Evolutionary conservation across 1,140 invertebrate genomes (phyloP), one percentile per base, ranked within the genome.

Genomic region (Phthorimaea operculella): DNA sequence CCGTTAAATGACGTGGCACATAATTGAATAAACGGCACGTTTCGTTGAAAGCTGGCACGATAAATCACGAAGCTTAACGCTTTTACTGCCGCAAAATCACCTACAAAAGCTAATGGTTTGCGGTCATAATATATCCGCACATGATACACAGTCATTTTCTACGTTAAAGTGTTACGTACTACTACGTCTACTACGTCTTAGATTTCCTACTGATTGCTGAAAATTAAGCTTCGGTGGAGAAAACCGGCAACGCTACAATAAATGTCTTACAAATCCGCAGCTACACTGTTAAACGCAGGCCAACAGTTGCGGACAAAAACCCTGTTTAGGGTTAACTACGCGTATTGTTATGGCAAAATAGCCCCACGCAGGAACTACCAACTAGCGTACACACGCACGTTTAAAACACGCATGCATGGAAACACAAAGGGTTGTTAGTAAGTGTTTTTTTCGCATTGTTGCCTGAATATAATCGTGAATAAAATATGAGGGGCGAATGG

Each of bases 1-100:
- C 36, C 36, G 36, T 39, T 10, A 39, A 39, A 10, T 12, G 36
- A 39, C 36, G 36, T n/a, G 36, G 36, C 36, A 39, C 10, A 10
- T 57, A 55, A 61, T 61, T 52, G 59, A 61, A 57, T 57, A 47
- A 52, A 61, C 55, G 57, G 54, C 51, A 18, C 11, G 33, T 57
- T 57, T 54, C 51, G 16, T 42, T 60, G 52, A 55, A 55, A 33
- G 42, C 54, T 10, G 42, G 48, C 28, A 54, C 44, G 42, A 58
- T 58, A 58, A 58, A 58, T 58, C 57, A 58, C 51, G 36, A 10
- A 16, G 48, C 17, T 34, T 14, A 57, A 44, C 9, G 45, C 36
- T 56, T 60, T 56, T 33, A 36, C 48, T 54, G 21, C 21, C 21
- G 6, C 21, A 6, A 28, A 28, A 28, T 2, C 21, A 28, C 21